Evolutionary conservation across 2,113 vertebrate genomes (phyloP), one percentile per base, ranked within the genome.

Genomic region (Pedionomus torquatus): DNA sequence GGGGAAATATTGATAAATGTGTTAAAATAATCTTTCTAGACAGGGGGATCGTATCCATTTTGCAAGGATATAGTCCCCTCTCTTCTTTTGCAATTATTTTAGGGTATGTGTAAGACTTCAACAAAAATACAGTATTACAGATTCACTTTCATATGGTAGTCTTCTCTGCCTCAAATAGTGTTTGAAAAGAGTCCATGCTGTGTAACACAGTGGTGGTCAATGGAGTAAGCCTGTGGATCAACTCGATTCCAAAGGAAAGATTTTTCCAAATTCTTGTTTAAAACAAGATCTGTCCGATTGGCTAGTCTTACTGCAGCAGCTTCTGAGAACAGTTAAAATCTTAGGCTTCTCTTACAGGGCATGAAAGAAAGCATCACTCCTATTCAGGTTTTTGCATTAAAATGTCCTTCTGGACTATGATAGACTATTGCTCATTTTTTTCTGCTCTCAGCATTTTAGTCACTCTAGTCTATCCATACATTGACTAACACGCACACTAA

Each of bases 1-100:
- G 89, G 72, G 76, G 92, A 97, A 87, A 95, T 90, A 83, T 25
- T 95, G 96, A 96, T 87, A 91, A 91, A 96, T 93, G 82, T 65
- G 84, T 94, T 91, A 92, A 95, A 96, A 97, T 93, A 87, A 95
- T 79, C 72, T 91, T 79, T 93, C 74, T 90, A 97, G 95, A 96
- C 88, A 95, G 64, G 69, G 78, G 44, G 58, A 94, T 76, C 33
- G 35, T 33, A 79, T 55, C 76, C 39, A 65, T 89, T 93, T 91
- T 84, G 64, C 70, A 85, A 81, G 83, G 55, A 94, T 91, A 87
- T n/a, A 78, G 76, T 49, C 30, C 52, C 44, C 26, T 86, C 46
- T 75, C 65, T 55, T 55, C 13, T 48, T 58, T 28, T 28, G 39
- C 49, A 82, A 77, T 41, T 77, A 77, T 51, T 91, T 83, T 17